Base-by-base conservation (phyloP, 2,113 vertebrate species). In the Ancistrus triradiatus region DNA sequence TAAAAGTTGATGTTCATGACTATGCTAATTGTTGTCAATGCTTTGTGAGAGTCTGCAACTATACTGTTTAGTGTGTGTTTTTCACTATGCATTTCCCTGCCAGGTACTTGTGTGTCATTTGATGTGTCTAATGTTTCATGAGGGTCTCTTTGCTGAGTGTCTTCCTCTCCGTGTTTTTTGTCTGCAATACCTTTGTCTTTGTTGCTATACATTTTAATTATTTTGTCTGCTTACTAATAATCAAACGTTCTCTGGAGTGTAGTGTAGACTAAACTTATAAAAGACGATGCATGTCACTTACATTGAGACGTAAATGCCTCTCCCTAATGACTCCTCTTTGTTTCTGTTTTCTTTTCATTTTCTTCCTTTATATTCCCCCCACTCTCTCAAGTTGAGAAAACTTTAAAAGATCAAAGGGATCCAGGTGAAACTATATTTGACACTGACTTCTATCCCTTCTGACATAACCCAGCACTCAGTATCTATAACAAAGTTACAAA, bases 361-460 rank as follows among this genome's bases (percentile, higher is more conserved):
- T 88, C 44, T 21, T 7, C 11, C 35, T 81, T 89, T 94, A 83
- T 89, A 80, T 90, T 72, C 65, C 69, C 53, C 74, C 81, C 55
- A 83, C 77, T 82, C 84, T 94, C 91, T 92, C 89, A 96, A 92
- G 95, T 95, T 95, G 96, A 89, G 83, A 89, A 89, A 87, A 81
- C 84, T 79, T 82, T 88, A 84, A 89, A 88, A 73, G 77, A 78
- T 74, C 77, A 73, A 43, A 78, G 75, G 91, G 97, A 98, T 40
- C 93, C 96, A 98, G 96, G 96, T 98, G 96, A 98, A 97, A 88
- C 87, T 88, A 86, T 93, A 90, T 95, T 93, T 93, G 89, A 91
- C 88, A 93, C 91, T 87, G 91, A 86, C 90, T 56, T 48, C 42
- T 57, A 27, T 50, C 27, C 71, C 66, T 27, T 68, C 43, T 22